Evolutionary conservation across 2,888 invertebrate genomes (phyloP).

Genomic region (Drosophila mercatorum): DNA sequence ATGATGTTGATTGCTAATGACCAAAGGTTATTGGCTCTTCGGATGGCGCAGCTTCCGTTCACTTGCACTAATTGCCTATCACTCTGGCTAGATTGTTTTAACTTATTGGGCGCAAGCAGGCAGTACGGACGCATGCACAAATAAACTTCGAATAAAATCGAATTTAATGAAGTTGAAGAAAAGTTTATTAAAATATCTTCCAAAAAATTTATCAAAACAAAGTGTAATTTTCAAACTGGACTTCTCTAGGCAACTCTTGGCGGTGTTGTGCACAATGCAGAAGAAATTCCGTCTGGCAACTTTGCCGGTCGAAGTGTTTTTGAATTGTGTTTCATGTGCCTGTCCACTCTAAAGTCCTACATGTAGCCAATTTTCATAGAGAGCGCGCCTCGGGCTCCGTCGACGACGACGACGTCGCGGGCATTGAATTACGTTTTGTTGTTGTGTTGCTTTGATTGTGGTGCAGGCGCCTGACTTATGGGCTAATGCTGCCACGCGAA

Average conservation of each 20-base stretch:
- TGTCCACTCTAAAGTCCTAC: conserved; percentile 78
- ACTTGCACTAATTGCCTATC: conserved; percentile 72
- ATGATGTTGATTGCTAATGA: conserved; percentile 69
- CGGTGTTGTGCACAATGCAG: conserved; percentile 63
- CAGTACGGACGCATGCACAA: conserved; percentile 19
- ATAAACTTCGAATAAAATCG: conserved; percentile 58
- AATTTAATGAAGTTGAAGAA: conserved; percentile 74
- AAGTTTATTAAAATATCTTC: conserved; percentile 76
- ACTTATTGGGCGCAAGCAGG: conserved; percentile 20
- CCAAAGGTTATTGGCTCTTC: conserved; percentile 41
- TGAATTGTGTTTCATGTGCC: conserved; percentile 81
- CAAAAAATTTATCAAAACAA: conserved; percentile 68
- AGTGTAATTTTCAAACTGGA: conserved; percentile 33
- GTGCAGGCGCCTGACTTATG: conserved; percentile 76
- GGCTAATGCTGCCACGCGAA: conserved; percentile 74
- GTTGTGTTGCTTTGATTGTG: conserved; percentile 43
- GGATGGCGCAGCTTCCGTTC: conserved; percentile 38
- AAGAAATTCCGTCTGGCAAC: conserved; percentile 81
- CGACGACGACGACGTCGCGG: conserved; percentile 40
- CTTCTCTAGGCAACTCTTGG: conserved; percentile 24
- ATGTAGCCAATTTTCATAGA: conserved; percentile 73
- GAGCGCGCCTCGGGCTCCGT: conserved; percentile 51
- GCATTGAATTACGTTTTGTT: conserved; percentile 72
- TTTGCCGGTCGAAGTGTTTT: conserved; percentile 83
- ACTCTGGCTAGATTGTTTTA: conserved; percentile 61